Conservation (phyloP, 2,888 invertebrate genomes). For the Ethmia dodecea region DNA sequence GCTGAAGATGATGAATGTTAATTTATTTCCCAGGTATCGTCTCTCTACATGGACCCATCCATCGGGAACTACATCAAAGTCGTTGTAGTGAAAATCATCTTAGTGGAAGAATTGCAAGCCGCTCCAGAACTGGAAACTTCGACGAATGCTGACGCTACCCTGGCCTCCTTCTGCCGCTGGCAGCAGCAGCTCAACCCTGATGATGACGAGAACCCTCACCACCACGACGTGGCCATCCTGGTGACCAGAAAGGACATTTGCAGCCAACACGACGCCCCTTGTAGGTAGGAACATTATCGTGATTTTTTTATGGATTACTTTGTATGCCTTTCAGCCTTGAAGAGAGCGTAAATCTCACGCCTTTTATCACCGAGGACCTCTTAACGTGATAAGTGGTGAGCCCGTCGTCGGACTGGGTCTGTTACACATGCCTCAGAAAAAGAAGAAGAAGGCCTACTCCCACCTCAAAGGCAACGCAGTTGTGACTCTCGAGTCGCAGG, state of each 20-base stretch:
- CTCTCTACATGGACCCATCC: slow-evolving; percentile 90
- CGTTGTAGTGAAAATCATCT: slow-evolving; percentile 90
- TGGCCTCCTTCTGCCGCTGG: slow-evolving; percentile 92
- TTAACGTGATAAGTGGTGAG: no score
- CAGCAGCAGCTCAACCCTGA: slow-evolving; percentile 85
- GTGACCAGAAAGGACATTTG: slow-evolving; percentile 89
- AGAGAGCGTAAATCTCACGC: no score
- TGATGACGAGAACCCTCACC: slow-evolving; percentile 88
- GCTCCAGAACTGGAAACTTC: slow-evolving; percentile 83
- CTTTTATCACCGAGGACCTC: no score
- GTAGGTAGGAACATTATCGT: slow-evolving; percentile 61
- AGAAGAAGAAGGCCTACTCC: no score
- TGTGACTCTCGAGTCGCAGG: no score
- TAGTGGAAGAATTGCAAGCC: slow-evolving; percentile 82
- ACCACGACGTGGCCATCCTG: slow-evolving; percentile 93
- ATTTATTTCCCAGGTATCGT: slow-evolving; percentile 80
- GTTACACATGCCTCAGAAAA: no score
- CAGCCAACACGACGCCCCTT: slow-evolving; percentile 74
- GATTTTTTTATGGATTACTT: slow-evolving; percentile 7
- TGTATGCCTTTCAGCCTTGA: not conserved
- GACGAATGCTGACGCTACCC: slow-evolving; percentile 88
- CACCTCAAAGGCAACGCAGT: no score
- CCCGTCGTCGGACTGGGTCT: no score
- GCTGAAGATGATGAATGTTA: no score
- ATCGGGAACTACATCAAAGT: slow-evolving; percentile 95